Evolutionary conservation across 2,888 invertebrate species (phyloP).

Genomic region (Scrobipalpa costella): DNA sequence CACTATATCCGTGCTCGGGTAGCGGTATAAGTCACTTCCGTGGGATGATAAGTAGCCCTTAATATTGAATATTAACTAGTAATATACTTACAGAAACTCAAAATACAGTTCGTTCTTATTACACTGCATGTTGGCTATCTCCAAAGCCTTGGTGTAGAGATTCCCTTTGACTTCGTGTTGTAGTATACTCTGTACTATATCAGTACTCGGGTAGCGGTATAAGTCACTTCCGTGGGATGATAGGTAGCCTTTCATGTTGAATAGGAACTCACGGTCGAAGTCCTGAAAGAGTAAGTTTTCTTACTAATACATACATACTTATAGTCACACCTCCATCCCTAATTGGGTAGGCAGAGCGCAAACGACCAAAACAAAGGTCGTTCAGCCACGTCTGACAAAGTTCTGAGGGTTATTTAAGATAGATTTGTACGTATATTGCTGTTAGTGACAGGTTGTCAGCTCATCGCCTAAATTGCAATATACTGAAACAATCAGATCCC

Average conservation of each 20-base stretch:
- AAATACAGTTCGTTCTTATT: conserved; percentile 81
- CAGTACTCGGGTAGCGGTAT: conserved; percentile 82
- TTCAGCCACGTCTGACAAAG: too few relatives aligned
- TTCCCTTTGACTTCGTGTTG: conserved; percentile 82
- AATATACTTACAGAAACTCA: conserved; percentile 79
- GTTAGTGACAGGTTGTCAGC: too few relatives aligned
- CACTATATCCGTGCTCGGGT: conserved; percentile 83
- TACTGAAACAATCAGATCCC: too few relatives aligned
- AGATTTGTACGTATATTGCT: too few relatives aligned
- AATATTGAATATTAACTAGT: conserved; percentile 72
- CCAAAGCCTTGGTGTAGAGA: conserved; percentile 79
- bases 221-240: conserved; percentile 83
- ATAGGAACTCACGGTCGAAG: conserved; percentile 65
- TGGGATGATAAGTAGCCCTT: conserved; percentile 82
- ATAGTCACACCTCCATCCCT: too few relatives aligned
- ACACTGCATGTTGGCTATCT: conserved; percentile 71
- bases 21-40: conserved; percentile 83
- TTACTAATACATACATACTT: too few relatives aligned
- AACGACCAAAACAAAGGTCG: too few relatives aligned
- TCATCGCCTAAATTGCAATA: too few relatives aligned
- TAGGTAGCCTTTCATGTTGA: conserved; percentile 82
- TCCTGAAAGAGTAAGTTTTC: conserved; percentile 20
- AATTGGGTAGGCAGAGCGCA: too few relatives aligned
- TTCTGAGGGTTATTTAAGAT: too few relatives aligned
- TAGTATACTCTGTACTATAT: conserved; percentile 86